These are phyloP conservation scores for Tonatia bakeri DNA, from an alignment of 2,113 vertebrate genomes.

Conservation along the genomic window DNA sequence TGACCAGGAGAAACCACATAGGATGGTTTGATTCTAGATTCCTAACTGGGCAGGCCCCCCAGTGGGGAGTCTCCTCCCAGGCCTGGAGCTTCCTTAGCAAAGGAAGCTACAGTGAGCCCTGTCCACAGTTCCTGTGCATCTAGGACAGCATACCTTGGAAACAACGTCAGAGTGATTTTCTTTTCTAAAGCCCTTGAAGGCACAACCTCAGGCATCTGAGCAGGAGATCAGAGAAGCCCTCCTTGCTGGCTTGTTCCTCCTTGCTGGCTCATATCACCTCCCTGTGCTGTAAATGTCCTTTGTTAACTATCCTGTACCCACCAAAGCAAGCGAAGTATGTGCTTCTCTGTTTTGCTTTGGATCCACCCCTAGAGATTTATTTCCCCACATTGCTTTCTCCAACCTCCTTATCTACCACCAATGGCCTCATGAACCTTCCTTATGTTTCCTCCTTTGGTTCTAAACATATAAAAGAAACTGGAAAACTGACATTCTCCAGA, in stretches of 20 bases:
- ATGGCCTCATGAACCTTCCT: neutral
- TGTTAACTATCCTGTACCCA: neutral
- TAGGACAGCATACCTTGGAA: neutral
- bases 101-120: neutral
- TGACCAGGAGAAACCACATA: neutral
- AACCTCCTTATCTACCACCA: neutral
- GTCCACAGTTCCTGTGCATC: neutral
- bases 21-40: no score
- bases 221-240: neutral
- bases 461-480: neutral
- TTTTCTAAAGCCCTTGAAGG: neutral
- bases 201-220: neutral
- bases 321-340: neutral
- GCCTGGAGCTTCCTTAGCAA: neutral
- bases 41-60: neutral
- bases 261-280: neutral
- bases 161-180: neutral
- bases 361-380: neutral
- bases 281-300: neutral
- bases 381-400: neutral
- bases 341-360: neutral
- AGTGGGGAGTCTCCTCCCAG: neutral
- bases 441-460: neutral
- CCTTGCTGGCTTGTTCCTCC: neutral
- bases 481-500: neutral